phyloP scores from a whole-genome alignment of 2,797 vertebrate species.

The Hemitrygon akajei region DNA sequence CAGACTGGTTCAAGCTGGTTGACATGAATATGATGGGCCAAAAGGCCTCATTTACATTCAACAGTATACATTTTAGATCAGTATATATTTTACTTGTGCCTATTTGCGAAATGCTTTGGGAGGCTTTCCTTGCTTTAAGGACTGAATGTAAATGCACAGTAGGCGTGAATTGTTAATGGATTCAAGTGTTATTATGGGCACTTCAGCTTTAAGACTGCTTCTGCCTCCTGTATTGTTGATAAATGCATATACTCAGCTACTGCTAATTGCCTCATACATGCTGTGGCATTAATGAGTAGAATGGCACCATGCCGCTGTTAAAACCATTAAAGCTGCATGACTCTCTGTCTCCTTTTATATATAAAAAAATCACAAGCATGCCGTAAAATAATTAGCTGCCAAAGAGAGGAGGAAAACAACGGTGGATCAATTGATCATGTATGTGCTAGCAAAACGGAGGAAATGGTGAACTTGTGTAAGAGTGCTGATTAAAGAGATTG shows the following conservation, averaged over 20 bases:
- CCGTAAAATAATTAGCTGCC: constrained; percentile 23
- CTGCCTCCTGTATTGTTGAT: background rate
- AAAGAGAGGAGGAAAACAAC: constrained; percentile 18
- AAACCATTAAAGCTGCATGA: constrained; percentile 27
- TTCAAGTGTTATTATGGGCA: background rate
- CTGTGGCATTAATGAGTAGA: constrained; percentile 21
- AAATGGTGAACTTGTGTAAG: background rate
- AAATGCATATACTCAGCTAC: background rate
- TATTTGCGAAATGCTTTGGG: background rate
- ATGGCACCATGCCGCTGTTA: constrained; percentile 28
- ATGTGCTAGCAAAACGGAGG: background rate
- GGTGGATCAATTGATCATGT: background rate
- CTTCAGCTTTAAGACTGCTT: constrained; percentile 13
- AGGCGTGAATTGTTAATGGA: background rate
- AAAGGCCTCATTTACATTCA: too few species aligned
- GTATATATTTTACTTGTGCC: background rate
- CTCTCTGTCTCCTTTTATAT: background rate
- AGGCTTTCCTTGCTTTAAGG: background rate
- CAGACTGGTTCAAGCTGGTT: too few species aligned
- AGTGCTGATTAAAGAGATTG: background rate
- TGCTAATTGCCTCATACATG: constrained; percentile 8
- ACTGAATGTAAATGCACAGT: background rate
- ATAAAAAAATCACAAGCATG: background rate
- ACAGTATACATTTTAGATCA: too few species aligned
- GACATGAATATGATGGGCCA: too few species aligned